Conservation (phyloP, 2,797 vertebrate genomes). For the Glossophaga mutica region DNA sequence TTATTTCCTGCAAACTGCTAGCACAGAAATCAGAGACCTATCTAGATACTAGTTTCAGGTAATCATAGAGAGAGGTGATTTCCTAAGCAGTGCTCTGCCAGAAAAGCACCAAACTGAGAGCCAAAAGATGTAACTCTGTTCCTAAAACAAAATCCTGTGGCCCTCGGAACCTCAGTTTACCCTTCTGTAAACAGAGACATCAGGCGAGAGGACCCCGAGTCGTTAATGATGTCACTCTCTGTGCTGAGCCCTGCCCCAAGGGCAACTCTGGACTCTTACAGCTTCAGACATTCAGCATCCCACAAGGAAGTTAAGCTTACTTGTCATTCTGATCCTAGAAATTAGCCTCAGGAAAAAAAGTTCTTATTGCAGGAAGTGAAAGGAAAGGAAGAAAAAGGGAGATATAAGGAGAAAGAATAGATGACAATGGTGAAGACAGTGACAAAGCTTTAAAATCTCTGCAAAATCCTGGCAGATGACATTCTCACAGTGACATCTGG, state of each 20-base stretch:
- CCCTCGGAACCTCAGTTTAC: not conserved
- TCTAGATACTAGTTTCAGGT: not conserved
- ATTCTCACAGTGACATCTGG: not conserved
- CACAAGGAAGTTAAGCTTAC: not conserved
- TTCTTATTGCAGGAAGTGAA: not conserved
- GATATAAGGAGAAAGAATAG: not conserved
- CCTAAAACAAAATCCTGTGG: not conserved
- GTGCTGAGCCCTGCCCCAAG: not conserved
- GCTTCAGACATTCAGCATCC: not conserved
- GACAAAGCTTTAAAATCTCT: not conserved
- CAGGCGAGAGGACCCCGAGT: not conserved
- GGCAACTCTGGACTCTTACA: not conserved
- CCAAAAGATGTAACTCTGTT: not conserved
- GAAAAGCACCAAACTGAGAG: not conserved
- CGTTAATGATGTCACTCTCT: not conserved
- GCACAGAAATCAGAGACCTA: not conserved
- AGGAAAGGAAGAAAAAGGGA: not conserved
- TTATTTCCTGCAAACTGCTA: not conserved
- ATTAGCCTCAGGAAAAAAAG: not conserved
- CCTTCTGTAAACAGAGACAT: not conserved
- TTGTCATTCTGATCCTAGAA: not conserved
- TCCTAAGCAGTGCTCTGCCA: not conserved
- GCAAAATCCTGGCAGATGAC: not conserved
- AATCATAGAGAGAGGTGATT: not conserved
- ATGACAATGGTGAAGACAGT: not conserved